Evolutionary conservation across 2,888 invertebrate genomes (phyloP).

Genomic region (Thecocarcelia acutangulata): DNA sequence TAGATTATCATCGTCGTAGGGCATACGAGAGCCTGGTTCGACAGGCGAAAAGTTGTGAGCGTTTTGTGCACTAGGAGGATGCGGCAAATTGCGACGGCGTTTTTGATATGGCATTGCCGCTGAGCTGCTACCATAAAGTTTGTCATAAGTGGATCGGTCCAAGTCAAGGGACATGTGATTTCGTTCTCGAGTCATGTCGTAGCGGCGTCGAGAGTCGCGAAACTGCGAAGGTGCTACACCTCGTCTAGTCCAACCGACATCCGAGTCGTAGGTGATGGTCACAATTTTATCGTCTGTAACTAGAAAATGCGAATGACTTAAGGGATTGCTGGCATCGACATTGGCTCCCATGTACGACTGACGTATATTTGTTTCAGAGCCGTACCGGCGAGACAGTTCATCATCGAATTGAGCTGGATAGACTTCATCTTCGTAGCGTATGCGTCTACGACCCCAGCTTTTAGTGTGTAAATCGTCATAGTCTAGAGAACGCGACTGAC

Average conservation of each 20-base stretch:
- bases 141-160: conserved; percentile 78
- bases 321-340: conserved; percentile 78
- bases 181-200: conserved; percentile 72
- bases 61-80: conserved; percentile 80
- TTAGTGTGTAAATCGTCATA: conserved; percentile 80
- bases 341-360: conserved; percentile 80
- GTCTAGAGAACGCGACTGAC: conserved; percentile 79
- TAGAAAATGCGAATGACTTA: conserved; percentile 81
- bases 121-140: conserved; percentile 74
- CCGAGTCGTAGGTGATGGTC: conserved; percentile 82
- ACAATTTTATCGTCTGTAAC: conserved; percentile 81
- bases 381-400: conserved; percentile 76
- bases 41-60: conserved; percentile 80
- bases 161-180: conserved; percentile 79
- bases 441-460: conserved; percentile 80
- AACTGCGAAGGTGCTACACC: conserved; percentile 79
- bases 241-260: conserved; percentile 81
- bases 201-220: conserved; percentile 76
- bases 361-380: conserved; percentile 81
- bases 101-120: conserved; percentile 79
- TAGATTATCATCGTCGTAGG: conserved; percentile 70
- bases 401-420: conserved; percentile 71
- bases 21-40: conserved; percentile 72
- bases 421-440: conserved; percentile 80
- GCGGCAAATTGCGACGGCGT: conserved; percentile 78